Base-by-base conservation (phyloP, 2,797 vertebrate genomes). In the Mormyrus proboscirostris region DNA sequence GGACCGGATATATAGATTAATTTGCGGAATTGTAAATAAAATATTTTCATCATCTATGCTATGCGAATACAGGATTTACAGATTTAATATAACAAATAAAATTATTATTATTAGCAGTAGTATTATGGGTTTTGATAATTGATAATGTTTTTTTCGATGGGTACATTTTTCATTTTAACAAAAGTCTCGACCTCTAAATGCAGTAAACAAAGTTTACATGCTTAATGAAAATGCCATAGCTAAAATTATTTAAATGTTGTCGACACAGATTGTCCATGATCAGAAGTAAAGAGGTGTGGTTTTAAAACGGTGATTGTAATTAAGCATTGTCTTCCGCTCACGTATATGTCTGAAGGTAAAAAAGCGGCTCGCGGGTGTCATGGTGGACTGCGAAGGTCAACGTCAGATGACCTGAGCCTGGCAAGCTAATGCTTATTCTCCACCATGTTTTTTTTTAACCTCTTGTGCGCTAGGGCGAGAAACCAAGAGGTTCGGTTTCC, bases 311-410 rank as follows among this genome's bases (percentile, higher is more conserved):
- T 22, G 41, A 47, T n/a, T 82, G 76, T n/a, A 53, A 59, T 57
- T 59, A 87, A 22, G 38, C 53, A 12, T 10, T 4, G 86, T 59
- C 38, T n/a, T 87, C 38, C 25, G 19, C 16, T 25, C 59, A 3
- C 38, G 38, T 69, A 9, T 49, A 69, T 10, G 87, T 69, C 41
- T 50, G 33, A 29, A 22, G 44, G 41, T 29, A 62, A 22, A n/a
- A 8, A 53, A 65, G 4, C 6, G 3, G 41, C 59, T 38, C 87
- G 85, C 29, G 16, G 76, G 85, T 88, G 59, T 69, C 59, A 69
- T 88, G 57, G 87, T 47, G 87, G 57, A 65, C 87, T 29, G 57
- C 59, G 87, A 88, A 69, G 59, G 87, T 69, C 59, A 88, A 88
- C 87, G 87, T 88, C 87, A 88, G 87, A 69, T 69, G 87, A 44